These are phyloP conservation scores for Hydrocynus forskahlii DNA, from an alignment of 2,797 vertebrate species.

Conservation along the genomic window DNA sequence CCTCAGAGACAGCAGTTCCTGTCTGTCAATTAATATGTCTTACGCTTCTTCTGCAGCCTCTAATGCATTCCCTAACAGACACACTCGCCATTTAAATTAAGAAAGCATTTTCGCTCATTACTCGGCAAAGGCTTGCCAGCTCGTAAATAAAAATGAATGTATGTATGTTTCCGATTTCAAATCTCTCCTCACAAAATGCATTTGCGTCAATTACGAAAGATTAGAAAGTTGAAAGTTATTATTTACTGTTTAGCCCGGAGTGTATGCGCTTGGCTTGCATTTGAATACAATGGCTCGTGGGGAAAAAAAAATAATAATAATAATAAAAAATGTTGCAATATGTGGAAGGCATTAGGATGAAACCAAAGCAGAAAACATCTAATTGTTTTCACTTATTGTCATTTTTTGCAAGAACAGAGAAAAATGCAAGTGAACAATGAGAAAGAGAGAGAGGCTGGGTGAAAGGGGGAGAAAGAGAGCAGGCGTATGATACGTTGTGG, in stretches of 20 bases:
- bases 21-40: conserved; percentile 99
- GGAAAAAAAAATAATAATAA: conserved; percentile 60
- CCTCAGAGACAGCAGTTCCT: conserved; percentile 99
- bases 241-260: conserved; percentile 83
- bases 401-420: conserved; percentile 34
- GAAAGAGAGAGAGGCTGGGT: not conserved
- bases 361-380: conserved; percentile 63
- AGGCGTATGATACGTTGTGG: conserved; percentile 45
- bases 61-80: conserved; percentile 99
- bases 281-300: conserved; percentile 70
- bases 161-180: conserved; percentile 86
- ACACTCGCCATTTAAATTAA: conserved; percentile 99
- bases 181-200: conserved; percentile 78
- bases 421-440: conserved; percentile 29
- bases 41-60: conserved; percentile 94
- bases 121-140: conserved; percentile 85
- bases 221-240: conserved; percentile 81
- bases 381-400: conserved; percentile 49
- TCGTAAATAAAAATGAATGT: conserved; percentile 95
- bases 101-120: conserved; percentile 97
- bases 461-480: conserved; percentile 4
- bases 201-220: conserved; percentile 85
- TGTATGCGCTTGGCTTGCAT: conserved; percentile 78
- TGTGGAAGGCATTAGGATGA: conserved; percentile 63
- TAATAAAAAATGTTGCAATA: conserved; percentile 55